Evolutionary conservation across 2,113 vertebrate genomes (phyloP), one percentile per base, ranked within the genome.

Genomic region (Theristicus caerulescens): DNA sequence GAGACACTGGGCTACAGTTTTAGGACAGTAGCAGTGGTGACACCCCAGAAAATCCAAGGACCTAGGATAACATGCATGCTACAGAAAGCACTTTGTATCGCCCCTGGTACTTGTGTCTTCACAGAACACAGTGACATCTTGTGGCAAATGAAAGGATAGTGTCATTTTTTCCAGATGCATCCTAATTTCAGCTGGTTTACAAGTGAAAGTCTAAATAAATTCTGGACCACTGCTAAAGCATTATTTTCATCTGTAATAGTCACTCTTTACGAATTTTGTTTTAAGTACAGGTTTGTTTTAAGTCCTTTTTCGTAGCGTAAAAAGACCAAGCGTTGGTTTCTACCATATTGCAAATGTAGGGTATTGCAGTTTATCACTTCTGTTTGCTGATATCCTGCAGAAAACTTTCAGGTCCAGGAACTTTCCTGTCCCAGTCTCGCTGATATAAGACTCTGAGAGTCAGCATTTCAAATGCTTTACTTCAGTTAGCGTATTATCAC

Each of bases 111-210:
- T 67, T 29, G 10, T 18, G 46, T 87, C 84, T 91, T 85, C 54
- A 7, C 25, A 86, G 94, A 89, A 69, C 49, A 94, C 67, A 97
- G 93, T 69, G 97, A 89, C 96, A 95, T 93, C 96, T 96, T 84
- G 95, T 94, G 97, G 94, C 81, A 20, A 27, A 16, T 15, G 32
- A 66, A 69, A 7, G 46, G 27, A 62, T 34, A 21, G 51, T 42
- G 21, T 29, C 0, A 10, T 36, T 79, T 89, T 85, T 57, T 46
- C 31, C 65, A 67, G 16, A 44, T 18, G 5, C 40, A 46, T 72
- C 40, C 19, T 31, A 7, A 59, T 65, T 93, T 61, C 49, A 91
- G 24, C n/a, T 46, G 9, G 1, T 82, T 83, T 58, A 71, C 10
- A 38, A 44, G 32, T 64, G 5, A 78, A 82, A 77, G 12, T 46